phyloP scores from a whole-genome alignment of 2,888 invertebrate genomes.

The Drosophila merina region DNA sequence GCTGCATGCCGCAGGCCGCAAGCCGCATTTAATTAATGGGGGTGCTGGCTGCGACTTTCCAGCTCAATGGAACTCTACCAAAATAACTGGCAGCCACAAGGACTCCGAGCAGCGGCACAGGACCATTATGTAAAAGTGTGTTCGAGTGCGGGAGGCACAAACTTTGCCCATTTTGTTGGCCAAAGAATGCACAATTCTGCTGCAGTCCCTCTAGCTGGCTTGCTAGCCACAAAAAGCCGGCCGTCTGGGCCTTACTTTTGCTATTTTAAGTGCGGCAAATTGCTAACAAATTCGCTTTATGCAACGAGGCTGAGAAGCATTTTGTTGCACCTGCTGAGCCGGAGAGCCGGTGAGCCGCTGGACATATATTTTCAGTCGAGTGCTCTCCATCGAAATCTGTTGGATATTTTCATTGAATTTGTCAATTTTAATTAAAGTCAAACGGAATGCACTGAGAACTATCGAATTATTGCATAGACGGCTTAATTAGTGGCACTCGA shows the following conservation, averaged over 20 bases:
- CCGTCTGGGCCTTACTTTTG: not conserved
- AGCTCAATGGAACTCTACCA: conserved; percentile 27
- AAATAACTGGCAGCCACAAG: conserved; percentile 32
- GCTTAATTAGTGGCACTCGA: conserved; percentile 59
- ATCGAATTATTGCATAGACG: conserved; percentile 58
- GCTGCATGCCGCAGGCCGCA: conserved; percentile 39
- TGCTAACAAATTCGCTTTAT: conserved; percentile 62
- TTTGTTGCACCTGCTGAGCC: conserved; percentile 30
- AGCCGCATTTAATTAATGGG: conserved; percentile 61
- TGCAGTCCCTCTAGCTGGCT: conserved; percentile 9
- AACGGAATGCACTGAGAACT: conserved; percentile 23
- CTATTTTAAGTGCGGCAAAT: conserved; percentile 42
- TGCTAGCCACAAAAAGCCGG: conserved; percentile 17
- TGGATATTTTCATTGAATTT: conserved; percentile 23
- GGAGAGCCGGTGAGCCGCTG: not conserved
- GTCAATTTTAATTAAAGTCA: conserved; percentile 42
- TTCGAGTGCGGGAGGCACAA: conserved; percentile 18
- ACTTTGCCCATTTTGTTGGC: conserved; percentile 33
- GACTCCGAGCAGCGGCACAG: conserved; percentile 7
- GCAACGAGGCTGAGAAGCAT: conserved; percentile 40
- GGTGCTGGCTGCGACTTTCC: conserved; percentile 21
- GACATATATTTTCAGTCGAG: conserved; percentile 12
- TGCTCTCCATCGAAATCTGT: conserved; percentile 5
- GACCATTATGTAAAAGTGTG: conserved; percentile 31
- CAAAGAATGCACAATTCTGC: conserved; percentile 34